phyloP scores from a whole-genome alignment of 2,113 vertebrate species.

The Podarcis muralis region DNA sequence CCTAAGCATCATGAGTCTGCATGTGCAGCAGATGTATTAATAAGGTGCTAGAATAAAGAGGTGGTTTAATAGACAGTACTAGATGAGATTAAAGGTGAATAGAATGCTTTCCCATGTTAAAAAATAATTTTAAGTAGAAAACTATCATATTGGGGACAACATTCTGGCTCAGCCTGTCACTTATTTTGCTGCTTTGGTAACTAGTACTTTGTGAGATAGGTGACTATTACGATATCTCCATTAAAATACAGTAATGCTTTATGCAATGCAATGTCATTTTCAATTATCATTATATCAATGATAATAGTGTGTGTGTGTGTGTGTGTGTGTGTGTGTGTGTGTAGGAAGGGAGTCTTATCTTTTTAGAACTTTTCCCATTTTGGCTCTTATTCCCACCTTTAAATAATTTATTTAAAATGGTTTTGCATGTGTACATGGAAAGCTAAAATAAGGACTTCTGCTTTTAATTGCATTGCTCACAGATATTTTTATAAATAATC shows the following conservation, averaged over 20 bases:
- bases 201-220: background rate
- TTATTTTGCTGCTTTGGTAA: background rate
- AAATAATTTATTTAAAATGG: background rate
- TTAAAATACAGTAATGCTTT: background rate
- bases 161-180: background rate
- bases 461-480: background rate
- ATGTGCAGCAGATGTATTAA: background rate
- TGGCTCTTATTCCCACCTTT: background rate
- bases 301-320: no score
- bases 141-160: background rate
- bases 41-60: background rate
- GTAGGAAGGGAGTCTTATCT: no score
- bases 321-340: no score
- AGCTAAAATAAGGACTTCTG: background rate
- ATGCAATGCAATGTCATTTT: background rate
- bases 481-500: no score
- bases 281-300: no score
- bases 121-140: background rate
- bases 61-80: background rate
- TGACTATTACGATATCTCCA: background rate
- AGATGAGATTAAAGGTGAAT: background rate
- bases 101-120: background rate
- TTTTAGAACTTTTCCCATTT: background rate
- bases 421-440: background rate
- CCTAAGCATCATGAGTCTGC: background rate